Evolutionary conservation across 2,888 invertebrate genomes (phyloP).

Genomic region (Gonocerus acuteangulatus): DNA sequence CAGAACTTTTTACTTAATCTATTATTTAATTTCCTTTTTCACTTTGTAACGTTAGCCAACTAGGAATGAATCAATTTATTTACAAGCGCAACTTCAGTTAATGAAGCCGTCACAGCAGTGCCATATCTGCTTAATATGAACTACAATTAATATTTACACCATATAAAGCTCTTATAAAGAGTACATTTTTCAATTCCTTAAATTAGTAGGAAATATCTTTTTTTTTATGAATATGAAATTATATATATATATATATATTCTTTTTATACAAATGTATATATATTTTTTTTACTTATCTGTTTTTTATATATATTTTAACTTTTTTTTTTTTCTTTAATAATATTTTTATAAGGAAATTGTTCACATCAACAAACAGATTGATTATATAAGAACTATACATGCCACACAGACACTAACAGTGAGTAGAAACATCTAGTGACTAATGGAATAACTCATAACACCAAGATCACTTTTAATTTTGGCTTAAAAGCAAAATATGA

Average conservation of each 20-base stretch:
- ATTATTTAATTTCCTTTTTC: background rate
- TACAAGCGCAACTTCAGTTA: conserved; percentile 24
- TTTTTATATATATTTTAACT: background rate
- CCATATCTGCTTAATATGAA: background rate
- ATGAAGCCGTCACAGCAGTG: conserved; percentile 19
- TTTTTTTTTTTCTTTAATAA: conserved; percentile 10
- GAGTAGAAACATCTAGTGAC: background rate
- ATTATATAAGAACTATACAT: background rate
- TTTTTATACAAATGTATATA: conserved; percentile 17
- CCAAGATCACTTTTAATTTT: background rate
- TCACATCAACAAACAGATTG: conserved; percentile 5
- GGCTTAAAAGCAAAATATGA: background rate
- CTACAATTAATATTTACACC: conserved; percentile 25
- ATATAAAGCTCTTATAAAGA: conserved; percentile 30
- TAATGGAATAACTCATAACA: too few species aligned
- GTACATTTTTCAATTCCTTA: conserved; percentile 24
- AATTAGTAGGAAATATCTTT: conserved; percentile 14
- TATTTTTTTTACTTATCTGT: conserved; percentile 7
- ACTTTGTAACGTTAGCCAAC: background rate
- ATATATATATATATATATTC: conserved; percentile 7
- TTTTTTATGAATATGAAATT: conserved; percentile 3
- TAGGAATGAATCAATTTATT: conserved; percentile 24
- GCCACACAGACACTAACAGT: background rate
- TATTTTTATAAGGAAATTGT: background rate
- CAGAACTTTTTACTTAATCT: background rate